These are phyloP conservation scores for Apodemia duryi DNA, from an alignment of 2,888 invertebrate species.

Conservation along the genomic window DNA sequence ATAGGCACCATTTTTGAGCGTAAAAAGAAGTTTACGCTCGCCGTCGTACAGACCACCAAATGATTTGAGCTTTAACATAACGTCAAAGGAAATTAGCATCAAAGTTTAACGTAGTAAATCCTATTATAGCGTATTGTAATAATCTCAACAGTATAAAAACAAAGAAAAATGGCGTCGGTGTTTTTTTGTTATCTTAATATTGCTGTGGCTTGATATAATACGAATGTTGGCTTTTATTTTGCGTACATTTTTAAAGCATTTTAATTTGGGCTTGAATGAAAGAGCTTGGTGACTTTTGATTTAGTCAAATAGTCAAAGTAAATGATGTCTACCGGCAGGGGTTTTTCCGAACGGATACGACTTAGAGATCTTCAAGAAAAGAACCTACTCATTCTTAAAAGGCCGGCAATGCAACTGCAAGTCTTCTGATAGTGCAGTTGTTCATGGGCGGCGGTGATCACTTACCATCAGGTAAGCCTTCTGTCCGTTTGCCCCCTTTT, in stretches of 20 bases:
- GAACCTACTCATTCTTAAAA: too few species aligned
- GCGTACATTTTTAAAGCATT: slow-evolving; percentile 13
- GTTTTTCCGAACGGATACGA: too few species aligned
- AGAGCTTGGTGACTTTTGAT: too few species aligned
- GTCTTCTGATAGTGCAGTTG: too few species aligned
- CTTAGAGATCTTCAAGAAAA: too few species aligned
- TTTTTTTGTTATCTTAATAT: slow-evolving; percentile 50
- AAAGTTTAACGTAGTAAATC: background rate
- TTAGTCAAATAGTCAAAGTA: too few species aligned
- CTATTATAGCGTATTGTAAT: background rate
- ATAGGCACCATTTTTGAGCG: slow-evolving; percentile 61
- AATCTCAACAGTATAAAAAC: background rate
- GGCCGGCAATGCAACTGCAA: too few species aligned
- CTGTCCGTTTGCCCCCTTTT: too few species aligned
- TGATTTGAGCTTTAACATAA: background rate
- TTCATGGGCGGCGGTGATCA: too few species aligned
- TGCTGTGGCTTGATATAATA: slow-evolving; percentile 26
- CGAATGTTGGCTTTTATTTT: slow-evolving; percentile 20
- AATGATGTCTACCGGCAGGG: too few species aligned
- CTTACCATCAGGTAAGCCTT: too few species aligned
- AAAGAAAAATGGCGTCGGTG: background rate
- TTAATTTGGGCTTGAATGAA: too few species aligned
- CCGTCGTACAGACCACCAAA: slow-evolving; percentile 32
- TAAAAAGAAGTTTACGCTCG: slow-evolving; percentile 66
- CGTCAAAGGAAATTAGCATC: background rate